Base-by-base conservation (phyloP, 2,888 invertebrate species). In the Folsomia manolachei region DNA sequence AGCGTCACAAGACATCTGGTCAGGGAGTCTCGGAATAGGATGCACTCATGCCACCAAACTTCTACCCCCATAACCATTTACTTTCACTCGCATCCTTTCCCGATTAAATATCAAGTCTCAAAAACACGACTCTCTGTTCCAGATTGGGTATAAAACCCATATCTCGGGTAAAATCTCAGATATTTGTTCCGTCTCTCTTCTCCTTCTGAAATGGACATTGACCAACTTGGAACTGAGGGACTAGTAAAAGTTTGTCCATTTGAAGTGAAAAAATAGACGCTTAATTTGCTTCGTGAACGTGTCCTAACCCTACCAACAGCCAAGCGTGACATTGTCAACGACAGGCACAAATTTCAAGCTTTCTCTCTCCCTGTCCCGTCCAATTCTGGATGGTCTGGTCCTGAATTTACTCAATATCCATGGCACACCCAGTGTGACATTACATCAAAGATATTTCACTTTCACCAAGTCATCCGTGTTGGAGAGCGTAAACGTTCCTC, bases 291-390 rank as follows among this genome's bases (percentile, higher is more conserved):
- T 19, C 7, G 11, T 7, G n/a, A 56, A 56, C 56, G 56, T 56
- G 56, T n/a, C n/a, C n/a, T n/a, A n/a, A n/a, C n/a, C 56, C n/a
- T 7, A 56, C 18, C 56, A 56, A 56, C 56, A 56, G n/a, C 56
- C 11, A 56, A 56, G 56, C 56, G 56, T 56, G 56, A 56, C 56
- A 56, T 56, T 56, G 56, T 56, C 56, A 56, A 56, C 56, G n/a
- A 7, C 56, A 56, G 56, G 21, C 56, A 56, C 56, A 56, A 14
- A 56, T 56, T 56, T 56, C 56, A 56, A 56, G 18, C n/a, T 21
- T 19, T 19, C 21, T 56, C 56, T 21, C 19, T 56, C 18, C 7
- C 18, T 56, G 7, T 56, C 56, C 19, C 56, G 19, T 56, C 56
- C 21, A 56, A 56, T 18, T 19, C 56, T 19, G 56, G 19, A 51